Percentiles rank a stretch among this genome's conserved stretches.
These are phyloP conservation scores for Geodia barretti DNA, from an alignment of 37 sponge, comb jelly and placozoan species.

Conservation along the genomic window DNA sequence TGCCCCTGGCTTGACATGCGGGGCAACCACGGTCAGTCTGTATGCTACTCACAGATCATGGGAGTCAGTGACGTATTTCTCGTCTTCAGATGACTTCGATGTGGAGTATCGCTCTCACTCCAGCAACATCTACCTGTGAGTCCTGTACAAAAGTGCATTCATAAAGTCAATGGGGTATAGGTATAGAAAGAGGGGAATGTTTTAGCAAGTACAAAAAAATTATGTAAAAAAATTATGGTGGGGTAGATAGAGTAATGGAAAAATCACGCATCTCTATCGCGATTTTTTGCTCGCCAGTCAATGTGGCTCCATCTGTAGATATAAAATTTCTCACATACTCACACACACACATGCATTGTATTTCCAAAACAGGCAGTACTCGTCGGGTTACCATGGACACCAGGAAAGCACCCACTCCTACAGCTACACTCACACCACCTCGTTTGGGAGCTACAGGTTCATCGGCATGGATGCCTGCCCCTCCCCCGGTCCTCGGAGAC, in stretches of 20 bases:
- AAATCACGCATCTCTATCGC: too few species aligned
- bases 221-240: too few species aligned
- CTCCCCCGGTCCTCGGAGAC: conserved; percentile 77
- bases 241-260: too few species aligned
- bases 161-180: too few species aligned
- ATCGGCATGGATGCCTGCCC: conserved; percentile 86
- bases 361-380: too few species aligned
- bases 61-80: neutral
- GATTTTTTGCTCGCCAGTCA: too few species aligned
- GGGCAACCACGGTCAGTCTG: conserved; percentile 81
- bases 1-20: conserved; percentile 86
- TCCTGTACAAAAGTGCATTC: neutral
- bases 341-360: too few species aligned
- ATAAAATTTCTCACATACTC: too few species aligned
- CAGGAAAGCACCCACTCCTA: conserved; percentile 57
- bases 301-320: too few species aligned
- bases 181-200: too few species aligned
- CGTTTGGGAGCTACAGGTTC: conserved; percentile 81
- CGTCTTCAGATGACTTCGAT: conserved; percentile 61
- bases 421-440: conserved; percentile 53
- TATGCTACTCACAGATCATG: neutral
- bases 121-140: conserved; percentile 40
- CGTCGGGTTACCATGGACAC: too few species aligned
- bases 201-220: too few species aligned
- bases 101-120: conserved; percentile 24